Evolutionary conservation across 1,140 invertebrate species (phyloP).

Genomic region (Brachionus sp.): DNA sequence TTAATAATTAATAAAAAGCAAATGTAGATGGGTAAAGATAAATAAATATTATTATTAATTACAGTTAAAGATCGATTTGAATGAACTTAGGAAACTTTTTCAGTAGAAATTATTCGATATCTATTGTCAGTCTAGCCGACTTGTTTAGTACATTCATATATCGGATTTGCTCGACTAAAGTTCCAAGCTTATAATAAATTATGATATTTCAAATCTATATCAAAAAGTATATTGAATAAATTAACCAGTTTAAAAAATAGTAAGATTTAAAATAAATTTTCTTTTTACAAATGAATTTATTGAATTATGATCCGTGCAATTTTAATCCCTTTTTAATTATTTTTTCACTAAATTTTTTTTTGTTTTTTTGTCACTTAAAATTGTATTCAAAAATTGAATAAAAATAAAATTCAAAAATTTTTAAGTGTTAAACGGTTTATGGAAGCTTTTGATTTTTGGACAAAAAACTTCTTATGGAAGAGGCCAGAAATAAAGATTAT

Average conservation of each 20-base stretch:
- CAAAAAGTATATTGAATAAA: neutral
- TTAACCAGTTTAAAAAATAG: neutral
- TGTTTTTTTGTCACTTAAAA: too few relatives aligned
- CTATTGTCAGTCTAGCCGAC: too few relatives aligned
- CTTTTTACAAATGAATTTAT: neutral
- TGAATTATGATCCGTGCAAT: neutral
- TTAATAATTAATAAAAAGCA: neutral
- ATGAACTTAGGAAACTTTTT: neutral
- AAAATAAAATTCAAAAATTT: too few relatives aligned
- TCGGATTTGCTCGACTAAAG: neutral
- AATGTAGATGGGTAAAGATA: neutral
- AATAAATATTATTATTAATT: slow-evolving; percentile 1
- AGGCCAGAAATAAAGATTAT: too few relatives aligned
- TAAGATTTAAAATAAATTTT: neutral
- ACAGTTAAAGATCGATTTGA: neutral
- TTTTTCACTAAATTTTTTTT: too few relatives aligned
- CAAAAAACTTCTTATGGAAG: too few relatives aligned
- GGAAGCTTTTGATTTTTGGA: too few relatives aligned
- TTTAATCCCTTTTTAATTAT: neutral
- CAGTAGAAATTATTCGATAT: too few relatives aligned
- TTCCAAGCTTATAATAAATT: slow-evolving; percentile 22
- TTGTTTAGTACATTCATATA: neutral
- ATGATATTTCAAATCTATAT: neutral
- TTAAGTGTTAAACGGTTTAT: too few relatives aligned
- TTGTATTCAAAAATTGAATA: too few relatives aligned